Conservation (phyloP, 2,888 invertebrate species). For the Sphinx pinastri region DNA sequence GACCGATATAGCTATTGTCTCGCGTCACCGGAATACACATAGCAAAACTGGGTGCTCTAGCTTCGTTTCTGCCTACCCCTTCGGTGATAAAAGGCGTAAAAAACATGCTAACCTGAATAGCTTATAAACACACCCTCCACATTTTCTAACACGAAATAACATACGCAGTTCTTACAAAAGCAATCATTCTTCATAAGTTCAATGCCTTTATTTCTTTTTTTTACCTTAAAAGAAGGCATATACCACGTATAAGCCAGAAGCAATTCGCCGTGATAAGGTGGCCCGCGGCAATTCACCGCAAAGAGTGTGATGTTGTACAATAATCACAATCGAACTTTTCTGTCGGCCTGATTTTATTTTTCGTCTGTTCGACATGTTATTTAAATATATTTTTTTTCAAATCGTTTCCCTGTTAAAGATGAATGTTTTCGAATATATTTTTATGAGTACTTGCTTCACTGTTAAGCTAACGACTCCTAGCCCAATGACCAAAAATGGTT, state of each 20-base stretch:
- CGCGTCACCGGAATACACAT: too few species aligned
- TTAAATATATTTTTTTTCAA: too few species aligned
- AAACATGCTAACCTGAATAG: not conserved
- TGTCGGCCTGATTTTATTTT: not conserved
- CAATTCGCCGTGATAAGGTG: constrained; percentile 4
- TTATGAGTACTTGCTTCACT: too few species aligned
- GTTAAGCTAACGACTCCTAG: too few species aligned
- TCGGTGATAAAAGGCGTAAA: too few species aligned
- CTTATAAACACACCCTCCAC: not conserved
- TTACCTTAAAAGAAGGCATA: constrained; percentile 22
- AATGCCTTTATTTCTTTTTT: constrained; percentile 24
- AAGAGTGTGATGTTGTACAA: constrained; percentile 28
- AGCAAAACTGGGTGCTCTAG: too few species aligned
- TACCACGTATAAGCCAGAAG: not conserved
- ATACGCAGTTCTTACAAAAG: constrained; percentile 4
- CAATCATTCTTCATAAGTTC: constrained; percentile 8
- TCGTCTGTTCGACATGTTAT: not conserved
- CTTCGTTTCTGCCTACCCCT: too few species aligned
- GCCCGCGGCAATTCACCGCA: constrained; percentile 8
- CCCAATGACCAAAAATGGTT: too few species aligned
- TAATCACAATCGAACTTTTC: constrained; percentile 20
- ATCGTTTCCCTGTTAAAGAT: too few species aligned
- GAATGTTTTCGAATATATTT: too few species aligned
- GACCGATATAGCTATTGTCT: too few species aligned
- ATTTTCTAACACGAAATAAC: not conserved